Conservation (phyloP, 2,113 vertebrate genomes). For the Excalfactoria chinensis region DNA sequence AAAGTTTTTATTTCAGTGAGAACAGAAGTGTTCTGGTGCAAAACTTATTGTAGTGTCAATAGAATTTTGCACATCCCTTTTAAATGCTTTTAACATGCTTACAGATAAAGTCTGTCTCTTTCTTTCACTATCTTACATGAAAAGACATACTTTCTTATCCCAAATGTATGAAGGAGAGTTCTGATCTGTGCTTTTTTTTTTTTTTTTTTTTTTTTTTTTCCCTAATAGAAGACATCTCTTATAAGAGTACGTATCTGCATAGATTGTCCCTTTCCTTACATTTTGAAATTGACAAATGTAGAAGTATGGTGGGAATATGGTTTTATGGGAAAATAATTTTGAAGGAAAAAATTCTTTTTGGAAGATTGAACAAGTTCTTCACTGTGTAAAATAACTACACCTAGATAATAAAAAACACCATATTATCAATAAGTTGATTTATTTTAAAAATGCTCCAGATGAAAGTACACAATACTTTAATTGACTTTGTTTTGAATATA, state of each 20-base stretch:
- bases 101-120: neutral
- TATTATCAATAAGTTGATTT: neutral
- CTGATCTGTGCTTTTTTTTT: neutral
- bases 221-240: neutral
- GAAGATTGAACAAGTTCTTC: neutral
- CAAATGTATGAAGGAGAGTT: neutral
- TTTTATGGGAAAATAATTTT: neutral
- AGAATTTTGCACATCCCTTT: neutral
- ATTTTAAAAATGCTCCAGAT: neutral
- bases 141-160: neutral
- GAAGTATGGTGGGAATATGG: neutral
- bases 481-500: neutral
- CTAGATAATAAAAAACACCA: neutral
- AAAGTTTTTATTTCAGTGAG: neutral
- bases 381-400: neutral
- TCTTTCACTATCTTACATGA: neutral
- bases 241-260: neutral
- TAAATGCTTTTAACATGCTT: neutral
- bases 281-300: neutral
- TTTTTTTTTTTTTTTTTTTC: neutral
- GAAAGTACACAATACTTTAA: neutral
- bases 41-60: neutral
- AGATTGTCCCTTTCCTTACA: neutral
- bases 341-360: neutral
- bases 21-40: neutral